These are phyloP conservation scores for Porites evermanni DNA, from an alignment of 92 coral and sea anemone species.

Conservation along the genomic window DNA sequence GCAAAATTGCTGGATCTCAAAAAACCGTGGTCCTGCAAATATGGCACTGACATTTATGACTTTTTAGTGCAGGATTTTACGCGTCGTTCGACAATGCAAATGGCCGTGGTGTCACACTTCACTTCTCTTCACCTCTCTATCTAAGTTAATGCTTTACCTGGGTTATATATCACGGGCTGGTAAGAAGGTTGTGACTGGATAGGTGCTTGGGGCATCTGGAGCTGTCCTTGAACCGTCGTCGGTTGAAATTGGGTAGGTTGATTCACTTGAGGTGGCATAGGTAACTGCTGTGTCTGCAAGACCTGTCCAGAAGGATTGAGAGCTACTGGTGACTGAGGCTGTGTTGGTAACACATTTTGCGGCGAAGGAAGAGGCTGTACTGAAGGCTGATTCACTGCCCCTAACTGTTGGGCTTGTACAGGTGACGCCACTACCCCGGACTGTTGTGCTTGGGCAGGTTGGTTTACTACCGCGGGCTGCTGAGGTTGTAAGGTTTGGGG, in stretches of 20 bases:
- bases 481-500: neutral
- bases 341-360: neutral
- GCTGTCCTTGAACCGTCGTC: neutral
- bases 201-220: neutral
- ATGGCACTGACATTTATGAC: no score
- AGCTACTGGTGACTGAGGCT: neutral
- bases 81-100: no score
- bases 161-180: neutral
- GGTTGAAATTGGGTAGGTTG: conserved; percentile 13
- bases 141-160: conserved; percentile 1
- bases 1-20: no score
- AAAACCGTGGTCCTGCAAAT: no score
- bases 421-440: neutral
- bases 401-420: neutral
- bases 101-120: no score
- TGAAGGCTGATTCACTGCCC: neutral
- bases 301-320: neutral
- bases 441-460: neutral
- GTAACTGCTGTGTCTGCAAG: neutral
- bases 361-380: neutral
- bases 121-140: no score
- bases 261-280: neutral
- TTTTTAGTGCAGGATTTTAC: no score
- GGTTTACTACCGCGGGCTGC: neutral
- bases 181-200: neutral